Evolutionary conservation across 2,888 invertebrate genomes (phyloP).

Genomic region (Lasioglossum malachurum): DNA sequence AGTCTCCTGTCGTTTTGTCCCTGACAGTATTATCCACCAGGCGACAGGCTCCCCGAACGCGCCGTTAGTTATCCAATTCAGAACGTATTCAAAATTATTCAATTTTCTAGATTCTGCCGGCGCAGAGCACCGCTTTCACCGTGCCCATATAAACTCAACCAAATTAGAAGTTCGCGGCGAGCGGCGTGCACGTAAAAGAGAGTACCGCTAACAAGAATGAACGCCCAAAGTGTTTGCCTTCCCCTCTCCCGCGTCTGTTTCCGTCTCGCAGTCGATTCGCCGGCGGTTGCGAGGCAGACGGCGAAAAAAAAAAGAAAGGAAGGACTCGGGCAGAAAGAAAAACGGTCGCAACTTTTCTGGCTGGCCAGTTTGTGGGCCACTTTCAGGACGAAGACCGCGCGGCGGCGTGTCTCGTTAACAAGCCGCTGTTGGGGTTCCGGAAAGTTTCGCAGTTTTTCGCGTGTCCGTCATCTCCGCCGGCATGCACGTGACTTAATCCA

Average conservation of each 20-base stretch:
- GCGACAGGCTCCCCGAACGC: not conserved
- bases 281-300: not conserved
- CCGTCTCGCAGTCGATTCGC: not conserved
- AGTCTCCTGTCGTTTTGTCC: too few species aligned
- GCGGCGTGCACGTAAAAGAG: not conserved
- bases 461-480: not conserved
- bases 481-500: slow-evolving; percentile 30
- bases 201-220: slow-evolving; percentile 1
- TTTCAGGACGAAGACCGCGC: slow-evolving; percentile 23
- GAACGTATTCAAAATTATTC: not conserved
- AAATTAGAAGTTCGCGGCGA: slow-evolving; percentile 5
- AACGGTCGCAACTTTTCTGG: slow-evolving; percentile 37
- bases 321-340: slow-evolving; percentile 18
- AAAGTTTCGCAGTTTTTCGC: slow-evolving; percentile 29
- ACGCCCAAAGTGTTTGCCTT: slow-evolving; percentile 1
- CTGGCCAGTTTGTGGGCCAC: slow-evolving; percentile 31
- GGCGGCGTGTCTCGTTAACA: slow-evolving; percentile 43
- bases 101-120: not conserved
- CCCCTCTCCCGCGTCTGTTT: not conserved
- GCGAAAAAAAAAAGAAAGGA: not conserved
- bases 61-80: not conserved
- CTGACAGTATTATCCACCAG: too few species aligned
- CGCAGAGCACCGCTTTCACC: not conserved
- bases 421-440: slow-evolving; percentile 6
- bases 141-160: not conserved